Evolutionary conservation across 2,113 vertebrate genomes (phyloP).

Genomic region (Seriola aureovittata): DNA sequence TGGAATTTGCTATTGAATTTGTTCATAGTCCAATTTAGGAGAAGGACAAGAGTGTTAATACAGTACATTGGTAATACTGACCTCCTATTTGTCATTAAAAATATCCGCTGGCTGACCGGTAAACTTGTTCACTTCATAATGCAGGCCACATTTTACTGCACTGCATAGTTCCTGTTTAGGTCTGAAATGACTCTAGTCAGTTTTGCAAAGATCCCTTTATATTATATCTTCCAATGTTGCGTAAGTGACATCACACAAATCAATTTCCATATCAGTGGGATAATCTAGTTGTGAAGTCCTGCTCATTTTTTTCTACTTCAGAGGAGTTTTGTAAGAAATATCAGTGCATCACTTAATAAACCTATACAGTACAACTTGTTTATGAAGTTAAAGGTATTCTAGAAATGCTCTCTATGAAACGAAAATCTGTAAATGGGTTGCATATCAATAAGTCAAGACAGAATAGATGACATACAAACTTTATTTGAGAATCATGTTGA

Average conservation of each 20-base stretch:
- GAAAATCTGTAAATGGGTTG: slow-evolving; percentile 2
- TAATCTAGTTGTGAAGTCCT: not conserved
- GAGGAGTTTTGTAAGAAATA: not conserved
- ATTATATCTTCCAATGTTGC: not conserved
- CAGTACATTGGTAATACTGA: not conserved
- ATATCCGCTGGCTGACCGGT: not conserved
- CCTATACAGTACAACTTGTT: not conserved
- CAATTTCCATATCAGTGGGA: slow-evolving; percentile 4
- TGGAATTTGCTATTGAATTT: not conserved
- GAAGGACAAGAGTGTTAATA: not conserved
- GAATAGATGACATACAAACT: not conserved
- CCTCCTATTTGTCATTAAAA: not conserved
- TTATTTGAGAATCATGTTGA: slow-evolving; percentile 21
- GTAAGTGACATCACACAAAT: slow-evolving; percentile 2
- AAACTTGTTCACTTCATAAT: not conserved
- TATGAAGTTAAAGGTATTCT: slow-evolving; percentile 10
- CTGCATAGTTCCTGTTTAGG: not conserved
- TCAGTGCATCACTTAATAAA: slow-evolving; percentile 8
- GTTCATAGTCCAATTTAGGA: not conserved
- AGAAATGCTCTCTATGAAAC: not conserved
- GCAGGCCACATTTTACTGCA: not conserved
- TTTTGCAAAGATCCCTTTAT: not conserved
- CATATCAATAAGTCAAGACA: slow-evolving; percentile 25
- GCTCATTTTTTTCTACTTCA: not conserved
- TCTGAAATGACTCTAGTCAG: too few species aligned